Percentiles rank a stretch among this genome's conserved stretches.
Evolutionary conservation across 1,140 invertebrate species (phyloP).

Genomic region (Formica selysi): DNA sequence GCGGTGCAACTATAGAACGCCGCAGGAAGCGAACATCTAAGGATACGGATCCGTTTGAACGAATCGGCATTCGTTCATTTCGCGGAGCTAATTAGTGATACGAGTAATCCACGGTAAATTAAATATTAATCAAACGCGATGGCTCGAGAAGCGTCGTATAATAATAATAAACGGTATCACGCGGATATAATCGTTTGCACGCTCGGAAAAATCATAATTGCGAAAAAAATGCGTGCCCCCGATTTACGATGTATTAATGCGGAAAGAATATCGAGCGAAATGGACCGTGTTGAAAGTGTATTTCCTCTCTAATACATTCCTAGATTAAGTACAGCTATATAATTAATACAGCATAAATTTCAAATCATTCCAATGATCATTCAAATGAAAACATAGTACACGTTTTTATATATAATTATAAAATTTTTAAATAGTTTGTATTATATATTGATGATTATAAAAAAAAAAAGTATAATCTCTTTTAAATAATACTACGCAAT

Average conservation of each 20-base stretch:
- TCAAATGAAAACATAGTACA: background rate
- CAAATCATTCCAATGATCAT: no score
- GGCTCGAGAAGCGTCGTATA: background rate
- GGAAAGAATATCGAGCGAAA: background rate
- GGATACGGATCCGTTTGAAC: constrained; percentile 18
- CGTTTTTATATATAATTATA: background rate
- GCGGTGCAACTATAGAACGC: background rate
- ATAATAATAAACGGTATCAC: constrained; percentile 15
- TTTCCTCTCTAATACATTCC: background rate
- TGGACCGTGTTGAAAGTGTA: background rate
- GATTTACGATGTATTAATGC: constrained; percentile 22
- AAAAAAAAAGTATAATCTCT: background rate
- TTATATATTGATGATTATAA: no score
- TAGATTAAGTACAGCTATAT: background rate
- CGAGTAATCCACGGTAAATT: constrained; percentile 47
- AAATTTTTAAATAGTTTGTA: no score
- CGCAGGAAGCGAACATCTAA: constrained; percentile 35
- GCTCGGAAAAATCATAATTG: background rate
- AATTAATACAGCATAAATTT: no score
- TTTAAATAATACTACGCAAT: background rate
- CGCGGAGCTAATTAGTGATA: constrained; percentile 64
- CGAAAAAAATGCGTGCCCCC: background rate
- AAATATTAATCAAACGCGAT: constrained; percentile 68
- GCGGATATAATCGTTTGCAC: background rate
- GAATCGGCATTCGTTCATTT: constrained; percentile 62